Conservation (phyloP, 2,888 invertebrate species). For the Heteropelma amictum region DNA sequence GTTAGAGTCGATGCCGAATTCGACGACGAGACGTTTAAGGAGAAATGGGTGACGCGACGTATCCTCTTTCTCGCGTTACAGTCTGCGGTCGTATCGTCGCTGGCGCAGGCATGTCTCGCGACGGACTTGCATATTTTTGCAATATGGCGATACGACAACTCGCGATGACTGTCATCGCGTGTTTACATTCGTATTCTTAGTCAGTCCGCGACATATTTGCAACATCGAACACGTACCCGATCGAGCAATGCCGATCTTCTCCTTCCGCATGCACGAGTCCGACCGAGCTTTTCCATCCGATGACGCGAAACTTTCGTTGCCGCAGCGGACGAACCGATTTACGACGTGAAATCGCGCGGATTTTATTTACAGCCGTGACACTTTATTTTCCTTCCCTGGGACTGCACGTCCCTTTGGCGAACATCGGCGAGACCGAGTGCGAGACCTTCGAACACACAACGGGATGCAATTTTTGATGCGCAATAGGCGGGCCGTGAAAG, state of each 20-base stretch:
- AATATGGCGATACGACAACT: neutral
- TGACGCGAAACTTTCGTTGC: conserved; percentile 25
- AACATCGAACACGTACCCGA: conserved; percentile 39
- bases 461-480: too few relatives aligned
- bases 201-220: conserved; percentile 42
- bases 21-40: conserved; percentile 12
- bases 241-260: conserved; percentile 35
- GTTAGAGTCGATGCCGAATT: neutral
- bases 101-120: neutral
- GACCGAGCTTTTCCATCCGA: conserved; percentile 14
- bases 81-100: neutral
- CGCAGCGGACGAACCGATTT: neutral
- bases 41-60: conserved; percentile 25
- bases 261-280: conserved; percentile 33
- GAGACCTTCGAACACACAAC: neutral
- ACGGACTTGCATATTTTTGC: conserved; percentile 33
- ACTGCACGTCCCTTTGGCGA: too few relatives aligned
- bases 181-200: conserved; percentile 41
- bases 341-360: neutral
- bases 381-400: neutral
- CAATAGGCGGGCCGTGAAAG: too few relatives aligned
- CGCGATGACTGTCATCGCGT: conserved; percentile 21
- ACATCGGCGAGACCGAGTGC: too few relatives aligned
- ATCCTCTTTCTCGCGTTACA: neutral
- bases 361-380: neutral